Evolutionary conservation across 2,888 invertebrate species (phyloP).

Genomic region (Agriopis aurantiaria): DNA sequence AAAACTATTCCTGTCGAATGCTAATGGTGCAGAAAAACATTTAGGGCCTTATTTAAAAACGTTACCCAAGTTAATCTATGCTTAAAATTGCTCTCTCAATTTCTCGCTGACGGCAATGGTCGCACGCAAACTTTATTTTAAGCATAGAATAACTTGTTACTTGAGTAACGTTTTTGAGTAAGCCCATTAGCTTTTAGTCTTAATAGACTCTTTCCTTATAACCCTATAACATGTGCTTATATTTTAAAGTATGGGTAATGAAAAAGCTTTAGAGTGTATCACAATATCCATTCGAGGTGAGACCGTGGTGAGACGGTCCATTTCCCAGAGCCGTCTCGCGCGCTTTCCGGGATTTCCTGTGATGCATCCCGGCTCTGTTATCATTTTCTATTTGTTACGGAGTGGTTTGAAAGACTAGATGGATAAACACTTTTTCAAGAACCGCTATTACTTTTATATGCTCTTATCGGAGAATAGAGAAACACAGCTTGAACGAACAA

Average conservation of each 20-base stretch:
- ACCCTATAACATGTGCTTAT: background rate
- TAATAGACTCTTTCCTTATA: background rate
- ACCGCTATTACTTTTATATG: background rate
- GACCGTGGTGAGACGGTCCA: slow-evolving; percentile 38
- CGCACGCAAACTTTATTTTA: no score
- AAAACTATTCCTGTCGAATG: background rate
- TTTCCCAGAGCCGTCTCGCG: slow-evolving; percentile 36
- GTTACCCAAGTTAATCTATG: no score
- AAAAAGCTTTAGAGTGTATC: slow-evolving; percentile 14
- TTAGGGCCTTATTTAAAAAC: background rate
- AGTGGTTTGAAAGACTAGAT: slow-evolving; percentile 13
- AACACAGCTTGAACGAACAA: no score
- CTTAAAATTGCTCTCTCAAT: no score
- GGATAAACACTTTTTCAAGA: slow-evolving; percentile 8
- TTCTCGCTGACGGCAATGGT: no score
- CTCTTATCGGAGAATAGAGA: no score
- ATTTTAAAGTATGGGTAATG: slow-evolving; percentile 6
- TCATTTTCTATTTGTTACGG: slow-evolving; percentile 28
- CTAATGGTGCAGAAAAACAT: background rate
- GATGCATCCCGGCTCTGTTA: slow-evolving; percentile 39
- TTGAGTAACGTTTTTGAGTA: no score
- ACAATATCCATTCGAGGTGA: slow-evolving; percentile 32
- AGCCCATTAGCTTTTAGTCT: no score
- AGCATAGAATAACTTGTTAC: no score
- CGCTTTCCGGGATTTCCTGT: slow-evolving; percentile 42